Evolutionary conservation across 2,888 invertebrate species (phyloP), one percentile per base, ranked within the genome.

Genomic region (Volucella zonaria): DNA sequence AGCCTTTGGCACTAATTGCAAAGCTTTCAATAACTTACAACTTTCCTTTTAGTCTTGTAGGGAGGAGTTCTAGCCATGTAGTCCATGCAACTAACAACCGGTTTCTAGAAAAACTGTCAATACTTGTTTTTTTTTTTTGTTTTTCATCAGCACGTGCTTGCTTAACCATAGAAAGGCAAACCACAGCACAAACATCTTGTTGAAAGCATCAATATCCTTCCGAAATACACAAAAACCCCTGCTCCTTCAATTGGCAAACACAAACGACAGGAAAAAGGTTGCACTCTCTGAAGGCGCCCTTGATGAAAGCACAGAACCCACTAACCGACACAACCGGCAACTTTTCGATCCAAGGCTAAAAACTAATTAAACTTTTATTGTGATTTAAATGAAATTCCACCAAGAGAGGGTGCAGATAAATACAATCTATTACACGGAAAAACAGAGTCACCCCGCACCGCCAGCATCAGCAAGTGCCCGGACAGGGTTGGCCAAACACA

Each of bases 351-450:
- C 81, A 81, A 76, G 71, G 81, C 80, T 68, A 85, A 76, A 85
- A 85, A 85, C 85, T 85, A 85, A 85, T 85, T 85, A 81, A 85
- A 85, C 85, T 81, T 85, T 85, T 81, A 76, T 85, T 81, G 81
- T 85, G 81, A 85, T 85, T 85, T 81, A 85, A 85, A 85, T 85
- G 80, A 85, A 85, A 81, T 76, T 80, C 80, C 85, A 81, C 61
- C 31, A 76, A 77, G 67, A 73, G 40, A 71, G 56, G 76, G 38
- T 38, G 51, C 45, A 62, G 56, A 75, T 80, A 80, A 73, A 76
- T 77, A 76, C 85, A 76, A 76, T 76, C 66, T 67, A 66, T 71
- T 59, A 66, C 43, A 67, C 18, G 71, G 71, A 47, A 73, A 56
- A 75, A 70, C 68, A 71, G 31, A 31, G 6, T 31, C 31, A 31